Evolutionary conservation across 2,113 vertebrate genomes (phyloP), one percentile per base, ranked within the genome.

Genomic region (Daubentonia madagascariensis): DNA sequence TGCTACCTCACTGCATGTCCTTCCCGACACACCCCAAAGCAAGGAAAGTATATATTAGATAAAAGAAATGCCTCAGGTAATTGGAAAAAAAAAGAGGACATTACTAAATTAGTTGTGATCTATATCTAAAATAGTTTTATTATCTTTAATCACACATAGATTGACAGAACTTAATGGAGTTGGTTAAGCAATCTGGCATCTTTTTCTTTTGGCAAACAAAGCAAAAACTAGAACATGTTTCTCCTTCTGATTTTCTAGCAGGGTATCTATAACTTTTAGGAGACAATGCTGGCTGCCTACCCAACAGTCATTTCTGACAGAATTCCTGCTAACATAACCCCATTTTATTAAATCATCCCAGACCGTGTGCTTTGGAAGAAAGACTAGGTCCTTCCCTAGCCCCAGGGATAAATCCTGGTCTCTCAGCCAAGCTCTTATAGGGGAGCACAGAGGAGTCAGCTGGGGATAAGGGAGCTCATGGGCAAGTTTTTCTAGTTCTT

Each of bases 1-100:
- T 35, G 12, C 40, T 35, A 14, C 18, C n/a, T 10, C 20, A 7
- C 48, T 0, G 0, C 12, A 89, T 8, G 11, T n/a, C 79, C n/a
- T 43, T 30, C 8, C 16, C 8, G 4, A 8, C 13, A 25, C 7
- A 25, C 16, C 12, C 18, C 50, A 90, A 32, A 67, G 45, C 59
- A 86, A 25, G 14, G 43, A 8, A 80, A 63, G 22, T 2, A 1
- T 52, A 1, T 1, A 45, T 4, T 6, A 3, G 30, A 50, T 6
- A 13, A 40, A 75, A 61, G 65, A 61, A 75, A 83, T 18, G 48
- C n/a, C 30, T 23, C 70, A 0, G 5, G 22, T 23, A 43, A 85
- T 4, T 75, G 57, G 22, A 63, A 12, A 63, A 23, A 28, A 50
- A 59, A 52, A 61, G 40, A 59, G 57, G 25, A 40, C 32, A 35